These are phyloP conservation scores for Poecilia picta DNA, from an alignment of 2,797 vertebrate species.

Conservation along the genomic window DNA sequence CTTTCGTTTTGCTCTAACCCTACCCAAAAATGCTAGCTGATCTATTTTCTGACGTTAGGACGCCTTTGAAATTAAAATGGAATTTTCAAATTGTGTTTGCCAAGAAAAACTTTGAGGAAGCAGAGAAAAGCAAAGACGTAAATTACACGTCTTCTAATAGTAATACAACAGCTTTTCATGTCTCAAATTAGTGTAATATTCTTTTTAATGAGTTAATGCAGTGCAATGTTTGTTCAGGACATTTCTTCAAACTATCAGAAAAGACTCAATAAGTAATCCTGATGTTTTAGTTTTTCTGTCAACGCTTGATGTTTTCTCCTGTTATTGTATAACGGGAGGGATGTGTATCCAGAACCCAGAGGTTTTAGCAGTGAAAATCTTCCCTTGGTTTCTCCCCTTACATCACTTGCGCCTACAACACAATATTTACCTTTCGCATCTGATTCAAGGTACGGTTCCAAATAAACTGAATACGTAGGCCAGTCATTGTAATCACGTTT, in stretches of 20 bases:
- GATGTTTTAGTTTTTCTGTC: background rate
- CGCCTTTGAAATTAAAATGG: background rate
- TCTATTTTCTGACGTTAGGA: background rate
- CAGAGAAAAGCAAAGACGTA: background rate
- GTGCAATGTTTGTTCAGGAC: background rate
- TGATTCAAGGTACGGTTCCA: background rate
- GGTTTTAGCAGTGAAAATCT: background rate
- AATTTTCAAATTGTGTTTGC: background rate
- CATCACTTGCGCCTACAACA: background rate
- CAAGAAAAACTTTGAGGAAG: background rate
- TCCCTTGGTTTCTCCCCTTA: background rate
- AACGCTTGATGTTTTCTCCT: background rate
- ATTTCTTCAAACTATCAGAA: background rate
- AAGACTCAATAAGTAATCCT: background rate
- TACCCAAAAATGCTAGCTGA: background rate
- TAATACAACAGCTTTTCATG: background rate
- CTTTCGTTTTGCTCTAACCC: background rate
- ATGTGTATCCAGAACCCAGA: background rate
- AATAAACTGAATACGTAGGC: background rate
- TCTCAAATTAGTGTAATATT: background rate
- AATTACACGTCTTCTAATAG: background rate
- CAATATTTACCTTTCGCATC: background rate
- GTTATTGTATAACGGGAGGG: background rate
- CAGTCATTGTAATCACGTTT: background rate
- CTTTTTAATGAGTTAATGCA: background rate